A percentile compares a stretch with the other conserved stretches of the same genome.
phyloP scores from a whole-genome alignment of 2,113 vertebrate species.

The Vulpes ferrilata region DNA sequence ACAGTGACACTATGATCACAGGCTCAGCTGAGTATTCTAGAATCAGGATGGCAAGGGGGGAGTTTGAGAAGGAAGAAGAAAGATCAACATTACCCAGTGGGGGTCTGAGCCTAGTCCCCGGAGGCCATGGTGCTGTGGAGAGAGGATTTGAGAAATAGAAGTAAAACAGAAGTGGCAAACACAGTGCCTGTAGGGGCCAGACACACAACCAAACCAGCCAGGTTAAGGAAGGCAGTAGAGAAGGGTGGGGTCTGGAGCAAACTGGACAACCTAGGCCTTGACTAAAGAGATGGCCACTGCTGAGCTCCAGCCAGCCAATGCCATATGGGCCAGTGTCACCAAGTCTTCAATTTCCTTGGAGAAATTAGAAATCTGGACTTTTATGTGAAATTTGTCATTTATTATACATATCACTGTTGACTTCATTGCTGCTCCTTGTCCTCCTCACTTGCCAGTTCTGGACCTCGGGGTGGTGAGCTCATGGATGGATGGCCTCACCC shows the following conservation, averaged over 20 bases:
- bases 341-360: background rate
- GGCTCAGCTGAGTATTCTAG: background rate
- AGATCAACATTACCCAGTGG: background rate
- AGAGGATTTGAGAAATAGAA: background rate
- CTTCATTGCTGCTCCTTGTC: background rate
- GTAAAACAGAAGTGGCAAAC: background rate
- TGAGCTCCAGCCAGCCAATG: background rate
- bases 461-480: background rate
- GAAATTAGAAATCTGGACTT: background rate
- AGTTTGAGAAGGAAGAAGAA: background rate
- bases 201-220: fast-evolving
- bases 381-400: background rate
- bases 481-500: too few species aligned
- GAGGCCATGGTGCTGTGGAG: background rate
- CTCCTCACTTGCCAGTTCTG: background rate
- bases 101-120: background rate
- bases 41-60: background rate
- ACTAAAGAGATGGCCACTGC: background rate
- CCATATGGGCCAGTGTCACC: background rate
- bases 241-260: background rate
- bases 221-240: background rate
- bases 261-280: background rate
- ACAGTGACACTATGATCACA: background rate
- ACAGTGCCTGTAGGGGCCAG: background rate
- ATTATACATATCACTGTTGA: background rate